These are phyloP conservation scores for Caenorhabditis sulstoni DNA, from an alignment of 2,888 invertebrate genomes.

Conservation along the genomic window DNA sequence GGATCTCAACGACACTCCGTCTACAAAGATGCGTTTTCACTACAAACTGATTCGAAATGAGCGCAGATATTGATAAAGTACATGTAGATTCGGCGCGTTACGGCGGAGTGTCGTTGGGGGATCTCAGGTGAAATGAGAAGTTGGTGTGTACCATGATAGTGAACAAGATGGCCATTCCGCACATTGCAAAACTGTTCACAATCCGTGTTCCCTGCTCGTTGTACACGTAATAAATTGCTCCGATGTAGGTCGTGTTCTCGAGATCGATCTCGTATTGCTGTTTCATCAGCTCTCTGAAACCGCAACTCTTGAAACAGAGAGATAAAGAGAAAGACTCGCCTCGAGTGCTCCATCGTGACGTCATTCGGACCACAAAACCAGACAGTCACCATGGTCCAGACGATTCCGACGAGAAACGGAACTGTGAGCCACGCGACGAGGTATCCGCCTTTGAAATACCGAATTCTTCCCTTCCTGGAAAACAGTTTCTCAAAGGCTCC, in stretches of 20 bases:
- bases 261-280: constrained; percentile 19
- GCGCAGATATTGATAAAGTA: background rate
- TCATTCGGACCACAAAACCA: constrained; percentile 34
- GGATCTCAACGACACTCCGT: too few relatives aligned
- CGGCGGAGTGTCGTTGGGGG: too few relatives aligned
- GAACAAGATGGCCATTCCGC: constrained; percentile 33
- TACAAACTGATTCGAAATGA: too few relatives aligned
- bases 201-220: background rate
- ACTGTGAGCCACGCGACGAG: constrained; percentile 22
- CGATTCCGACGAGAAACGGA: constrained; percentile 15
- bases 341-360: constrained; percentile 25
- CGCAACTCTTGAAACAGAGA: background rate
- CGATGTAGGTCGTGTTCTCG: constrained; percentile 31
- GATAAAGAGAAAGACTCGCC: background rate
- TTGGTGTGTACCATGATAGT: constrained; percentile 44
- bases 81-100: too few relatives aligned
- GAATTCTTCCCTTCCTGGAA: constrained; percentile 40
- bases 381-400: constrained; percentile 42
- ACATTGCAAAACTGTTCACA: constrained; percentile 11
- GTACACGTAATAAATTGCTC: constrained; percentile 30
- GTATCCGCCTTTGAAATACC: constrained; percentile 24
- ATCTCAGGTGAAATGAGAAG: too few relatives aligned
- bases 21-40: background rate
- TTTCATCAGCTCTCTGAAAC: constrained; percentile 19
- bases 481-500: too few relatives aligned